Evolutionary conservation across 2,888 invertebrate species (phyloP).

Genomic region (Pharmacophagus antenor): DNA sequence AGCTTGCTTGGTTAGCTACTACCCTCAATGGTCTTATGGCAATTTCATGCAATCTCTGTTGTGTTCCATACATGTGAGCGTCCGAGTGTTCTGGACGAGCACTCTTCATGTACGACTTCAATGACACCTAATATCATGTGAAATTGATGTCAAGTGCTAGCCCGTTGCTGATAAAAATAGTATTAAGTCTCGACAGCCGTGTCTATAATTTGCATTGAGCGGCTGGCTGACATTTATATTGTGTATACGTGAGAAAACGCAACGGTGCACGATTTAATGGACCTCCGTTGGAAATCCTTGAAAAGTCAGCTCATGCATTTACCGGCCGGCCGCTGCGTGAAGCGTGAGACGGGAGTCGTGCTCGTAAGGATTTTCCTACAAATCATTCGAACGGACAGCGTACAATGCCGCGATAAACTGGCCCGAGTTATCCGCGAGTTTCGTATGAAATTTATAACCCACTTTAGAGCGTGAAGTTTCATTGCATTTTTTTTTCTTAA

Average conservation of each 20-base stretch:
- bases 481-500: neutral
- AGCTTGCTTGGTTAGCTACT: too few relatives aligned
- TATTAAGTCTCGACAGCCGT: too few relatives aligned
- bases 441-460: constrained; percentile 27
- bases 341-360: constrained; percentile 30
- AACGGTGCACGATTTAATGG: constrained; percentile 25
- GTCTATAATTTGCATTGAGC: constrained; percentile 4
- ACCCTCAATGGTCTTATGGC: too few relatives aligned
- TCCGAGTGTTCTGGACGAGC: too few relatives aligned
- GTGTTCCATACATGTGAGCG: too few relatives aligned
- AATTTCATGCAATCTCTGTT: too few relatives aligned
- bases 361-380: constrained; percentile 36
- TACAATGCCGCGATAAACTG: constrained; percentile 28
- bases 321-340: constrained; percentile 29
- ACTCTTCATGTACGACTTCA: too few relatives aligned
- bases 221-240: constrained; percentile 28
- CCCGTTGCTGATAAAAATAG: too few relatives aligned
- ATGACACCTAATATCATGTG: too few relatives aligned
- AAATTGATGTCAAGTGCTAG: too few relatives aligned
- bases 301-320: constrained; percentile 38
- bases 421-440: constrained; percentile 10
- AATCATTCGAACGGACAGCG: constrained; percentile 35
- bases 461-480: constrained; percentile 3
- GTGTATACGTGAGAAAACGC: constrained; percentile 37
- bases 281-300: constrained; percentile 37